These are phyloP conservation scores for Toxostoma redivivum DNA, from an alignment of 2,113 vertebrate species.

Conservation along the genomic window DNA sequence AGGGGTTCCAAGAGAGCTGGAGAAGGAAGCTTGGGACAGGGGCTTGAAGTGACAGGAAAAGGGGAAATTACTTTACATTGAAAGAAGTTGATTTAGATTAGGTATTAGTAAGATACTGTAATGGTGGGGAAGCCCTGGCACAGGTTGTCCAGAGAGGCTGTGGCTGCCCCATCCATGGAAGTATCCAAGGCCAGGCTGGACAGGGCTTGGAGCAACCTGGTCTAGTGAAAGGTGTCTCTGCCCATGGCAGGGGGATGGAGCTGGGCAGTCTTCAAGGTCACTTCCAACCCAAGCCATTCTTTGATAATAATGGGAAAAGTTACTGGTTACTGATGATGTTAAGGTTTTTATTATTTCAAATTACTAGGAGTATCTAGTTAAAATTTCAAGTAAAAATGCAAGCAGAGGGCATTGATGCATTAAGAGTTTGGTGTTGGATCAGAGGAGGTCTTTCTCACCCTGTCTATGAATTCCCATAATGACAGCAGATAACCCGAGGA, in stretches of 20 bases:
- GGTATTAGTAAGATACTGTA: background rate
- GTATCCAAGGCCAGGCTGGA: background rate
- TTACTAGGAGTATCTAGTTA: background rate
- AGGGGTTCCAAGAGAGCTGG: background rate
- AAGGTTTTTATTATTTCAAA: background rate
- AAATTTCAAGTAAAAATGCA: background rate
- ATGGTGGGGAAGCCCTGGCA: background rate
- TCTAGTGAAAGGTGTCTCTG: background rate
- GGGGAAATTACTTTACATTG: background rate
- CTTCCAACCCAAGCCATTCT: background rate
- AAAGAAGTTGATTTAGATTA: background rate
- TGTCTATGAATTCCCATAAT: accelerated
- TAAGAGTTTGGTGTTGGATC: background rate
- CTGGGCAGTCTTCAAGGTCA: background rate
- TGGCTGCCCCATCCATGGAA: background rate
- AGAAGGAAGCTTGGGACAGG: background rate
- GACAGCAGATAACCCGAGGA: background rate
- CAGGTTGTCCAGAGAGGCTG: background rate
- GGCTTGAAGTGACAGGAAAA: background rate
- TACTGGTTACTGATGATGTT: background rate
- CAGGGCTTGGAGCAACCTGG: background rate
- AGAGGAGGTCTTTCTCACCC: background rate
- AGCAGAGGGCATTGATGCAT: accelerated
- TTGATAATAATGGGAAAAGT: accelerated
- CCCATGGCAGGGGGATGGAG: background rate